phyloP scores from a whole-genome alignment of 2,797 vertebrate species.

The Amphiprion clarkii region DNA sequence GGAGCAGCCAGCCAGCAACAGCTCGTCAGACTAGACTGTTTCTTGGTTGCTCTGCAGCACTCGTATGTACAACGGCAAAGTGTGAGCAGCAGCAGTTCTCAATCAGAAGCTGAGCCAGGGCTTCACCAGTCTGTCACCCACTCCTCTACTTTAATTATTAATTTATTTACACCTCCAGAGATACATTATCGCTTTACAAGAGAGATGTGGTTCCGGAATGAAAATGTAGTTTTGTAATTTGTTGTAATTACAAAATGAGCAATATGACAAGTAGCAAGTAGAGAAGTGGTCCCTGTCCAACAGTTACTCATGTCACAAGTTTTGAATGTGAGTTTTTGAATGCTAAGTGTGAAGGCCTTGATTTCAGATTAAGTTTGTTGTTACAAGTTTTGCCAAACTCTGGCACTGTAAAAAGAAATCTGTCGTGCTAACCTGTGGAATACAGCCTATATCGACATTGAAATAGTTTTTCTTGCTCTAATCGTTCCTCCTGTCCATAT shows the following conservation, averaged over 20 bases:
- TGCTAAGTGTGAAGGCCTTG: not conserved
- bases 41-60: conserved; percentile 45
- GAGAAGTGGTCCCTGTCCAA: not conserved
- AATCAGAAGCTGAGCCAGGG: conserved; percentile 5
- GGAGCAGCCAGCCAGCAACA: conserved; percentile 36
- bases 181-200: not conserved
- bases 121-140: not conserved
- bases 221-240: not conserved
- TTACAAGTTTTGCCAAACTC: too few relatives aligned
- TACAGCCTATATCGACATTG: too few relatives aligned
- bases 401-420: too few relatives aligned
- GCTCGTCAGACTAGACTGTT: conserved; percentile 16
- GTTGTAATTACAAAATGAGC: not conserved
- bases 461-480: too few relatives aligned
- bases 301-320: not conserved
- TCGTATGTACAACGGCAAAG: conserved; percentile 47
- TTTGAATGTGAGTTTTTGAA: not conserved
- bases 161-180: not conserved
- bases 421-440: too few relatives aligned
- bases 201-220: too few relatives aligned
- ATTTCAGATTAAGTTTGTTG: too few relatives aligned
- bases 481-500: too few relatives aligned
- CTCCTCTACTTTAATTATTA: not conserved
- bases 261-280: not conserved
- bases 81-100: conserved; percentile 35